These are phyloP conservation scores for Listrodromus nycthemerus DNA, from an alignment of 2,888 invertebrate species.

Conservation along the genomic window DNA sequence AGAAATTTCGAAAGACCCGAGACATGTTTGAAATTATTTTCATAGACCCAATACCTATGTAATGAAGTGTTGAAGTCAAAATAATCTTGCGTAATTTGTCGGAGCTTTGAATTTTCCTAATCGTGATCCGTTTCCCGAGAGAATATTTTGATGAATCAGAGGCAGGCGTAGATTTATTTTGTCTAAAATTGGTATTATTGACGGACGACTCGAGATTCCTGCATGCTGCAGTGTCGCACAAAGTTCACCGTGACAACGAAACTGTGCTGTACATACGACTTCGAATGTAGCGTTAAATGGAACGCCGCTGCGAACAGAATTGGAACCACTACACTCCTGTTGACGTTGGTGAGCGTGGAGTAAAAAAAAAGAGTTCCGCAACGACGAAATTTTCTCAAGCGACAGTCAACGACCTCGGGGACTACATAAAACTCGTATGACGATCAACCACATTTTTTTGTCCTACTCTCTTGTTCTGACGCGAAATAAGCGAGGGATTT, in stretches of 20 bases:
- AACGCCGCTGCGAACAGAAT: constrained; percentile 4
- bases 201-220: not conserved
- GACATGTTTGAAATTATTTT: not conserved
- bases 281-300: constrained; percentile 41
- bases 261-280: constrained; percentile 26
- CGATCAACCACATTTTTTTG: not conserved
- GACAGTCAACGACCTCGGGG: constrained; percentile 34
- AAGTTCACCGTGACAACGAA: constrained; percentile 29
- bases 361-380: constrained; percentile 22
- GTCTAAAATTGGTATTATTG: not conserved
- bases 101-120: not conserved
- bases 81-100: not conserved
- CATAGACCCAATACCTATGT: not conserved
- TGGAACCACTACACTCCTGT: not conserved
- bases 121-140: not conserved
- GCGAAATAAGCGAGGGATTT: not conserved
- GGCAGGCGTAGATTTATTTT: not conserved
- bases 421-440: constrained; percentile 18
- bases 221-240: constrained; percentile 10
- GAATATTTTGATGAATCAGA: not conserved
- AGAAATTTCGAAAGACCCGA: not conserved
- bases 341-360: constrained; percentile 5
- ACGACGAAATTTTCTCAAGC: constrained; percentile 33
- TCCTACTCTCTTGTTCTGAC: not conserved
- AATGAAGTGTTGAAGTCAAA: not conserved